These are phyloP conservation scores for Drosophila infuscata DNA, from an alignment of 2,888 invertebrate species.

Conservation along the genomic window DNA sequence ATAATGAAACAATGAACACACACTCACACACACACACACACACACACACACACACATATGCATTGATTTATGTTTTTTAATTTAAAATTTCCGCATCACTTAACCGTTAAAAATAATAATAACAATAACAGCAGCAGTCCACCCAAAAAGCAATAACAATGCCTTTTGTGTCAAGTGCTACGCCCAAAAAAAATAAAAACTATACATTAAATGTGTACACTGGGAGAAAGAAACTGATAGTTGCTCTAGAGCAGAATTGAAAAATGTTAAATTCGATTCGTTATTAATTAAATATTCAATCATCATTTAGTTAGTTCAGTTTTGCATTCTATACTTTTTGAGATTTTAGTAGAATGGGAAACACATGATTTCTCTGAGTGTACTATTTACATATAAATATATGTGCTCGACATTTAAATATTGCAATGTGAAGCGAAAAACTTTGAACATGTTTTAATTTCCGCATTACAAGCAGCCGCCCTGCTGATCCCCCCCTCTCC, in stretches of 20 bases:
- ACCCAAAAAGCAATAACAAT: slow-evolving; percentile 48
- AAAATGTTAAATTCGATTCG: neutral
- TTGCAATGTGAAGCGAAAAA: slow-evolving; percentile 51
- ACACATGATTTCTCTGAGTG: neutral
- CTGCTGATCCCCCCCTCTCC: neutral
- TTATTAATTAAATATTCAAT: neutral
- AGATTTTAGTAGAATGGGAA: neutral
- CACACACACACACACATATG: slow-evolving; percentile 51
- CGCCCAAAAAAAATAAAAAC: slow-evolving; percentile 8
- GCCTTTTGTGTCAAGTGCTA: slow-evolving; percentile 45
- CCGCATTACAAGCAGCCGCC: slow-evolving; percentile 69
- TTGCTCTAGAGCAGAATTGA: neutral
- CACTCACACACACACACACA: slow-evolving; percentile 34
- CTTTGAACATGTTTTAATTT: slow-evolving; percentile 78
- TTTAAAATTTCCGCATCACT: slow-evolving; percentile 85
- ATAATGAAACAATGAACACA: slow-evolving; percentile 48
- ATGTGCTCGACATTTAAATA: slow-evolving; percentile 44
- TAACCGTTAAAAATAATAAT: slow-evolving; percentile 77
- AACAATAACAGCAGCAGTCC: slow-evolving; percentile 40
- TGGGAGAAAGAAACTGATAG: neutral
- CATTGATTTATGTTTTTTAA: slow-evolving; percentile 85
- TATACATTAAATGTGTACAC: slow-evolving; percentile 8
- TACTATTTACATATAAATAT: slow-evolving; percentile 14
- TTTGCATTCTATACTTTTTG: neutral
- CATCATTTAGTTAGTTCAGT: neutral